Evolutionary conservation across 2,113 vertebrate species (phyloP).

Genomic region (Tragelaphus buxtoni): DNA sequence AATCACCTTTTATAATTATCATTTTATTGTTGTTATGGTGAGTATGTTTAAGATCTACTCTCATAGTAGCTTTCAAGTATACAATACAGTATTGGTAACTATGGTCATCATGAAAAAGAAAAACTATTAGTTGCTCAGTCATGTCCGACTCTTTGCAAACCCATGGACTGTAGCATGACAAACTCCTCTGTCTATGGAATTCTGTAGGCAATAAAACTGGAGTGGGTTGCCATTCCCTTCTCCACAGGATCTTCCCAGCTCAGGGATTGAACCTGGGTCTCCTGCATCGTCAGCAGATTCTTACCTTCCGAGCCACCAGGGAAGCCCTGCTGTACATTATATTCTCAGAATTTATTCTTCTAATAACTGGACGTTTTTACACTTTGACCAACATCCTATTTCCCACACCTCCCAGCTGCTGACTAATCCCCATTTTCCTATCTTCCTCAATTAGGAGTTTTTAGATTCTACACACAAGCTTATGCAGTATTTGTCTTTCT

Average conservation of each 20-base stretch:
- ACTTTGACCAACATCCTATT: not conserved
- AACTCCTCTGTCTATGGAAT: not conserved
- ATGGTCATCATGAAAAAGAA: not conserved
- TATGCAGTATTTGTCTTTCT: not conserved
- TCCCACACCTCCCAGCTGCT: too few species aligned
- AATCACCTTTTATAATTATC: not conserved
- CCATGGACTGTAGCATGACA: not conserved
- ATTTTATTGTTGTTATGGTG: not conserved
- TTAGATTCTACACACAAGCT: not conserved
- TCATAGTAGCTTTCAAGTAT: not conserved
- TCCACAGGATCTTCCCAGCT: not conserved
- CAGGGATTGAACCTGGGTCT: not conserved
- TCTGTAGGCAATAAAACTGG: not conserved
- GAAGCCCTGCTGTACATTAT: not conserved
- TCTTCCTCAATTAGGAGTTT: not conserved
- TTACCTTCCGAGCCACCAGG: not conserved
- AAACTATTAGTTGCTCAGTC: not conserved
- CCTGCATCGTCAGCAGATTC: not conserved
- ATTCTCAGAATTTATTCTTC: not conserved
- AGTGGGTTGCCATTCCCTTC: not conserved
- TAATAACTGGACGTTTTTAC: not conserved
- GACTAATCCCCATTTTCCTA: too few species aligned
- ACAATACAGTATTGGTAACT: not conserved
- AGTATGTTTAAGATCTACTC: not conserved
- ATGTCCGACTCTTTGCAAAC: accelerated